These are phyloP conservation scores for Mizuhopecten yessoensis DNA, from an alignment of 1,140 invertebrate genomes.

Conservation along the genomic window DNA sequence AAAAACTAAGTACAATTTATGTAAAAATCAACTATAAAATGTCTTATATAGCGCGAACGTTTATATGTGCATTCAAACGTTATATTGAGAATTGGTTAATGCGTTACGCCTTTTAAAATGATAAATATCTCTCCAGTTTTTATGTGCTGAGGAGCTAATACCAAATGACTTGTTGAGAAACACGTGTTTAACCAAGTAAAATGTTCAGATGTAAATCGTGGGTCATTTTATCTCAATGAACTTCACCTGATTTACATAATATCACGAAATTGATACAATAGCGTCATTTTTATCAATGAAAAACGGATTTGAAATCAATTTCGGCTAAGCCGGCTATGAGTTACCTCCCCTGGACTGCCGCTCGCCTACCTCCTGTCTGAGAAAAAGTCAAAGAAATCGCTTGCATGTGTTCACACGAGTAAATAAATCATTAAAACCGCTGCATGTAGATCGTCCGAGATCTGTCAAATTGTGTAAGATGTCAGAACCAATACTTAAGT, in stretches of 20 bases:
- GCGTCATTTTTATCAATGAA: neutral
- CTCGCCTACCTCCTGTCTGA: neutral
- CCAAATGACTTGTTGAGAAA: neutral
- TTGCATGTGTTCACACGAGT: no score
- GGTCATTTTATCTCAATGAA: slow-evolving; percentile 19
- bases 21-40: slow-evolving; percentile 17
- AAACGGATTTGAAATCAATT: slow-evolving; percentile 9
- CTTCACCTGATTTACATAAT: neutral
- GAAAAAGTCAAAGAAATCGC: no score
- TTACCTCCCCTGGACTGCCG: neutral
- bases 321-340: neutral
- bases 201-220: slow-evolving; percentile 5
- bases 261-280: neutral
- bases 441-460: no score
- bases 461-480: no score
- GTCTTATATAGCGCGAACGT: neutral
- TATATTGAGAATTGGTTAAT: neutral
- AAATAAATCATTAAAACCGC: no score
- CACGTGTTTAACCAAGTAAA: neutral
- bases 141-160: neutral
- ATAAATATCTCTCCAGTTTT: neutral
- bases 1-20: slow-evolving; percentile 20
- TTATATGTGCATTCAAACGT: slow-evolving; percentile 38
- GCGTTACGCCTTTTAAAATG: slow-evolving; percentile 29
- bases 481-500: no score